These are phyloP conservation scores for Hemibagrus wyckioides DNA, from an alignment of 2,113 vertebrate species.

Conservation along the genomic window DNA sequence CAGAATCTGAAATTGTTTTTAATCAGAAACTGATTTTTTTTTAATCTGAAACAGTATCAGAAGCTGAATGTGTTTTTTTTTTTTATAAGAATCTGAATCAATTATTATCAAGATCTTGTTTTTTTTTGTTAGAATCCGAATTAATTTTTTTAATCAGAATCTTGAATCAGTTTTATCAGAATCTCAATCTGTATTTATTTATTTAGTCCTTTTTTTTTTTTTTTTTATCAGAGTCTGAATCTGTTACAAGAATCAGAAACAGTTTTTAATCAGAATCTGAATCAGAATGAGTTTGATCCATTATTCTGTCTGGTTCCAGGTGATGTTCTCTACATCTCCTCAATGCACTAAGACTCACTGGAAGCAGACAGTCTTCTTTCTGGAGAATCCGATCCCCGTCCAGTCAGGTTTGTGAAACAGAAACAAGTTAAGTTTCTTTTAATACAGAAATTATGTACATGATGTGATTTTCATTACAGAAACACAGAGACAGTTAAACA, in stretches of 20 bases:
- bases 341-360: slow-evolving; percentile 87
- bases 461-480: no score
- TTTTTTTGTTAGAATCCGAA: not conserved
- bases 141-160: no score
- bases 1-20: no score
- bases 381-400: slow-evolving; percentile 84
- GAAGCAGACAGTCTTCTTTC: slow-evolving; percentile 91
- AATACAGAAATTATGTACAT: no score
- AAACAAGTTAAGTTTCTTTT: not conserved
- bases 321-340: slow-evolving; percentile 91
- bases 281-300: not conserved
- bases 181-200: no score
- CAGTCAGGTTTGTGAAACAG: slow-evolving; percentile 78
- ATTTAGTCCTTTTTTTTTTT: no score
- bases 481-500: not conserved
- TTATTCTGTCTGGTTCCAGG: slow-evolving; percentile 69
- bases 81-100: no score
- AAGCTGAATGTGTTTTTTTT: no score
- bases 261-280: not conserved
- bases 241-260: not conserved
- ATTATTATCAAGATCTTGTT: no score
- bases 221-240: not conserved
- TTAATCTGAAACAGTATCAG: no score
- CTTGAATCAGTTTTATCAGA: no score
- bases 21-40: no score